phyloP scores from a whole-genome alignment of 2,888 invertebrate genomes.

The Uloborus plumipes region DNA sequence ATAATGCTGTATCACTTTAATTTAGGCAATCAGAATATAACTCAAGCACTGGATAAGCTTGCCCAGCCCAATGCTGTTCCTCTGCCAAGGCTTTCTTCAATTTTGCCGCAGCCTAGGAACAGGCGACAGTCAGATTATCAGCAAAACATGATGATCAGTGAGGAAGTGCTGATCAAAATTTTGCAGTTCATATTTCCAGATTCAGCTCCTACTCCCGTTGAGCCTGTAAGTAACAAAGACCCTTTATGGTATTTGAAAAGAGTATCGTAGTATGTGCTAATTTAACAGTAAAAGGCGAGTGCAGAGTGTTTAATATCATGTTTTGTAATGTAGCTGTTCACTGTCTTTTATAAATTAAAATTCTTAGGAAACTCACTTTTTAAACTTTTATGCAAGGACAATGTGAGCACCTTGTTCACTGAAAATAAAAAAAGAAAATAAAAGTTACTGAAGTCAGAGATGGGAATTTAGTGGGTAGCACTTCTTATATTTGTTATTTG shows the following conservation, averaged over 20 bases:
- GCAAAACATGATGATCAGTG: conserved; percentile 32
- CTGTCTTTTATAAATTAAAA: no score
- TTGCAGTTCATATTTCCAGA: conserved; percentile 66
- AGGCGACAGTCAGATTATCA: conserved; percentile 2
- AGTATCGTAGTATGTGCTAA: background rate
- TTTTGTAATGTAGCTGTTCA: no score
- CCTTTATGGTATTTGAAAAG: background rate
- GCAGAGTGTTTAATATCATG: no score
- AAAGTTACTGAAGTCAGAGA: no score
- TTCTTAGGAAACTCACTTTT: no score
- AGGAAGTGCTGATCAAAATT: conserved; percentile 55
- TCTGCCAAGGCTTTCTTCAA: conserved; percentile 25
- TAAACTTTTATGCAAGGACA: no score
- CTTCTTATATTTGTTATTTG: no score
- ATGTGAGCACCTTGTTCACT: no score
- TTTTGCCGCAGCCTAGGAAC: conserved; percentile 8
- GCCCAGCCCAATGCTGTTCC: conserved; percentile 77
- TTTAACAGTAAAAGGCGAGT: background rate
- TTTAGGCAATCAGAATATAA: conserved; percentile 67
- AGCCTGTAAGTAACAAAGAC: conserved; percentile 71
- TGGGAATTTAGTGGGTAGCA: no score
- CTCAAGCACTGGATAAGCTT: conserved; percentile 76
- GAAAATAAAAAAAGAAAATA: no score
- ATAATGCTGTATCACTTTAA: no score
- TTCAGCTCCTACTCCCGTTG: conserved; percentile 79